Evolutionary conservation across 1,140 invertebrate genomes (phyloP), one percentile per base, ranked within the genome.

Genomic region (Euschistus heros): DNA sequence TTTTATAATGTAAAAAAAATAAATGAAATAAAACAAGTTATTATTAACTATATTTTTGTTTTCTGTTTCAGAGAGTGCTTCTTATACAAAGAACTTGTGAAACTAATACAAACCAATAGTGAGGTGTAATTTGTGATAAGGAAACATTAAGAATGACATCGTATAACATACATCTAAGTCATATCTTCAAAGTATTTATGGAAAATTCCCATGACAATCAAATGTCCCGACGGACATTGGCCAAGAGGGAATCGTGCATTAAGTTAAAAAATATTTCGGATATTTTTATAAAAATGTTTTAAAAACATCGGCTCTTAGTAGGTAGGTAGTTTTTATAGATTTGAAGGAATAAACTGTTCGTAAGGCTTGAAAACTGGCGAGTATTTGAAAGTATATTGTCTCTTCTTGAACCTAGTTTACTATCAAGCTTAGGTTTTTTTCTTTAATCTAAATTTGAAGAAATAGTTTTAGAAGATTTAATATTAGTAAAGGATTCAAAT

Each of bases 1-100:
- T 37, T 6, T 1, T 37, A 37, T 37, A 6, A 37, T 37, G 1
- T 37, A 37, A 37, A 37, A 10, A 10, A 37, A n/a, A n/a, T n/a
- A n/a, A n/a, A n/a, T n/a, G n/a, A n/a, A n/a, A n/a, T n/a, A n/a
- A n/a, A n/a, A n/a, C n/a, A n/a, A n/a, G n/a, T n/a, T n/a, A n/a
- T n/a, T n/a, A n/a, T n/a, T 50, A 50, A 50, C 20, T 50, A 20
- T 42, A 46, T 52, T 42, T 15, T 20, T 60, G 64, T 63, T 24
- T 63, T 57, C 54, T 69, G 7, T 72, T 73, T 26, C 70, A 75
- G 84, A 14, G 73, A 79, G 55, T 86, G 84, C 69, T 81, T 84
- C 66, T 73, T 87, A 2, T 87, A 87, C 73, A 76, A 77, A 68
- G 81, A 85, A 73, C 33, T 72, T 10, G 66, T 72, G 6, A 66